A percentile compares a stretch with the other conserved stretches of the same genome.
phyloP scores from a whole-genome alignment of 2,113 vertebrate genomes.

The Aviceda subcristata region DNA sequence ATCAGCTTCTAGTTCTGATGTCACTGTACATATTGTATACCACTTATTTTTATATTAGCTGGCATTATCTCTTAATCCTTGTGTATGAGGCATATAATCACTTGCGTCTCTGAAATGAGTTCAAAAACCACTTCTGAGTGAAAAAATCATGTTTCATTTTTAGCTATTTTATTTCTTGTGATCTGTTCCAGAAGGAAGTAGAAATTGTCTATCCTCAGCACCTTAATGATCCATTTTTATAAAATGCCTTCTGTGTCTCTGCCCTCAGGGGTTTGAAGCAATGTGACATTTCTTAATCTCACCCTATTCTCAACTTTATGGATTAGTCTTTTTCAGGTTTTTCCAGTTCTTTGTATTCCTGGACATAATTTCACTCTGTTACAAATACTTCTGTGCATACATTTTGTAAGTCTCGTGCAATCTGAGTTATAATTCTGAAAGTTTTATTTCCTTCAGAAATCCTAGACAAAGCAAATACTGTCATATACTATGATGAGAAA shows the following conservation, averaged over 20 bases:
- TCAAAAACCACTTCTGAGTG: neutral
- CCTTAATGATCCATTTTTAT: slow-evolving; percentile 3
- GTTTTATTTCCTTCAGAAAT: neutral
- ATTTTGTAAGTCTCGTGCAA: neutral
- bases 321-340: neutral
- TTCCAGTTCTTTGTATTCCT: neutral
- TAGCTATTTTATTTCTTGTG: neutral
- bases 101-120: neutral
- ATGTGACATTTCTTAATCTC: slow-evolving; percentile 35
- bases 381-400: neutral
- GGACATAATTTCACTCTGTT: neutral
- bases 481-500: neutral
- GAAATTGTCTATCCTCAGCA: neutral
- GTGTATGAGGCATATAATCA: neutral
- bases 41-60: neutral
- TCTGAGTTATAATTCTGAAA: neutral
- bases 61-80: neutral
- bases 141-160: neutral
- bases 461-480: neutral
- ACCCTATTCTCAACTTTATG: slow-evolving; percentile 13
- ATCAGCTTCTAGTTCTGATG: neutral
- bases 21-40: neutral
- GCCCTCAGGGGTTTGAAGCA: neutral
- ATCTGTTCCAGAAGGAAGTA: neutral
- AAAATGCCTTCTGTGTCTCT: neutral